Evolutionary conservation across 2,113 vertebrate species (phyloP), one percentile per base, ranked within the genome.

Genomic region (Brevimyrus niger): DNA sequence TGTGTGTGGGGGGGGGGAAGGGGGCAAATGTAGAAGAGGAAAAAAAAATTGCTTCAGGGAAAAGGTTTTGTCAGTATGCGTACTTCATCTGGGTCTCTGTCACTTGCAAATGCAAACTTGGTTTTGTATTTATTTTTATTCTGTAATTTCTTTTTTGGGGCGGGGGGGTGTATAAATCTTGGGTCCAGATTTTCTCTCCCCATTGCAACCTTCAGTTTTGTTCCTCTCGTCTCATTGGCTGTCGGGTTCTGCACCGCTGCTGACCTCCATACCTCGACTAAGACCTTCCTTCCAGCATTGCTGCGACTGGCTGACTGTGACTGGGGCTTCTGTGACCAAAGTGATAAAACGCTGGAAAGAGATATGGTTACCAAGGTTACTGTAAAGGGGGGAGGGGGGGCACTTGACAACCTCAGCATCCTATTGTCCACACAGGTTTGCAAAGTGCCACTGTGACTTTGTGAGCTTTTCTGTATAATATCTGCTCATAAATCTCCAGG

Each of bases 1-100:
- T 44, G 42, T 44, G 42, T 91, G 92, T 91, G 91, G 90, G 91
- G 38, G 80, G 90, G 91, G 27, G n/a, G n/a, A n/a, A n/a, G 80
- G 90, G 90, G 80, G 86, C 19, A 21, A 87, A 69, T 90, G 89
- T 91, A 90, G 91, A 89, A 55, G 48, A 55, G 89, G 90, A 87
- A 90, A 89, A 90, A 89, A 44, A 23, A 90, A 83, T 89, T 69
- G 92, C 94, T 96, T 97, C 95, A 96, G 96, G 96, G 95, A 95
- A 94, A 92, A 93, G 48, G 87, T 50, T 80, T 85, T 87, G 93
- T 91, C 87, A 93, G 90, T 90, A 86, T 94, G 90, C 91, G 95
- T 69, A 1, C 44, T 65, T 82, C 47, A 17, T 7, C 48, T 53
- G 55, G 48, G n/a, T 58, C 87, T 65, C 31, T 92, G 90, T 92